These are phyloP conservation scores for Rhea pennata DNA, from an alignment of 2,113 vertebrate species.

Conservation along the genomic window DNA sequence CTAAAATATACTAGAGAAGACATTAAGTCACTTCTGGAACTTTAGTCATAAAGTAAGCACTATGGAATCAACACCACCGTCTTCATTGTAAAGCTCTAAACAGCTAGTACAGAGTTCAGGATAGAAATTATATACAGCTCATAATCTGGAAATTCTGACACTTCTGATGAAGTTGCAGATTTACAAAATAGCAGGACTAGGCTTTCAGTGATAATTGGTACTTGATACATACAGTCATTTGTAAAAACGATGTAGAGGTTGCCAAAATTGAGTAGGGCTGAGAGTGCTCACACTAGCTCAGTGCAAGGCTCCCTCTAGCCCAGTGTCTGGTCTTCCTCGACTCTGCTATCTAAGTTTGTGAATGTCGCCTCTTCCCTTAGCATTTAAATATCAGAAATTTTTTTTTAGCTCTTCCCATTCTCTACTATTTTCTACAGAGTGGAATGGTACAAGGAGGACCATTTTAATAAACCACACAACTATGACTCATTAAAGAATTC, in stretches of 20 bases:
- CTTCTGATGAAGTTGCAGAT: neutral
- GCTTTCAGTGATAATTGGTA: neutral
- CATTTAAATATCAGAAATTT: neutral
- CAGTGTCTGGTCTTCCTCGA: neutral
- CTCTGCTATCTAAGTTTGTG: neutral
- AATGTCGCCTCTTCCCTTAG: neutral
- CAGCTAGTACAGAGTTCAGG: neutral
- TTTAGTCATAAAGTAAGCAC: neutral
- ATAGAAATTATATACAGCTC: neutral
- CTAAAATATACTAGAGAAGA: neutral
- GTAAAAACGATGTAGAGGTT: neutral
- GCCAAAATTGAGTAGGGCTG: neutral
- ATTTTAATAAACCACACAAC: neutral
- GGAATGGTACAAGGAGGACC: neutral
- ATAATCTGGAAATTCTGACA: neutral
- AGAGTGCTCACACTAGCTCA: neutral
- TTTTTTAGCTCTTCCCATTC: neutral
- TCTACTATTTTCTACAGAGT: neutral
- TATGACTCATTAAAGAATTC: neutral
- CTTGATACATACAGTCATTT: neutral
- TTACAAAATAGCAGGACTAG: neutral
- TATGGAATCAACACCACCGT: neutral
- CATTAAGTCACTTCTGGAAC: neutral
- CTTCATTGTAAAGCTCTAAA: neutral
- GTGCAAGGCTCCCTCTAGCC: neutral